Base-by-base conservation (phyloP, 2,888 invertebrate species). In the Linnaemya tessellans region DNA sequence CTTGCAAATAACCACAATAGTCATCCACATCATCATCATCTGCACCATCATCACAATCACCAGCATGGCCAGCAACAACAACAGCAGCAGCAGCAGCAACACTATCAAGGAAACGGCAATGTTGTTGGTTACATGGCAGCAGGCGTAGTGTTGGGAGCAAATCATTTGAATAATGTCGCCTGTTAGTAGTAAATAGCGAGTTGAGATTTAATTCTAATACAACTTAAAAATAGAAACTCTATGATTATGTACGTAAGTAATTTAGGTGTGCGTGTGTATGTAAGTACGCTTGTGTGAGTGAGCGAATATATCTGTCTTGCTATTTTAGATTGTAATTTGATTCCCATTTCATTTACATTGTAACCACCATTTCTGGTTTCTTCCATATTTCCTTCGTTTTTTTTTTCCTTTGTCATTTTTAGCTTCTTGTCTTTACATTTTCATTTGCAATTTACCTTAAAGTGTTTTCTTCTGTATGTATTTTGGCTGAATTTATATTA, bases 121-220 rank as follows among this genome's bases (percentile, higher is more conserved):
- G 87, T 88, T 46, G 88, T 86, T 5, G 91, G 90, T 43, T 92
- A 92, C 62, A 91, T 92, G 90, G 90, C 92, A 15, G 90, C 92
- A n/a, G 92, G 92, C 4, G 91, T 92, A 73, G 92, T 92, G 35
- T 89, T 92, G 73, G 92, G 92, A 84, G 90, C 92, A 74, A 92
- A 90, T 81, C 92, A 91, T 89, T 89, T 92, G 88, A 92, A 89
- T 85, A 85, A 85, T 54, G 82, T 82, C 87, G 91, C 92, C 87
- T 92, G 92, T 92, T 92, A 92, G 91, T 89, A 81, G 84, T 87
- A 75, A 78, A 30, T 75, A 82, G 67, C 46, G 54, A 75, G 74
- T 75, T 75, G 77, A 83, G 80, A 73, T 83, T 77, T 83, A 86
- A 86, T 85, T 67, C 22, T 62, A 56, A 67, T 80, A 58, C 79